phyloP scores from a whole-genome alignment of 2,113 vertebrate species.

The Scomber scombrus region DNA sequence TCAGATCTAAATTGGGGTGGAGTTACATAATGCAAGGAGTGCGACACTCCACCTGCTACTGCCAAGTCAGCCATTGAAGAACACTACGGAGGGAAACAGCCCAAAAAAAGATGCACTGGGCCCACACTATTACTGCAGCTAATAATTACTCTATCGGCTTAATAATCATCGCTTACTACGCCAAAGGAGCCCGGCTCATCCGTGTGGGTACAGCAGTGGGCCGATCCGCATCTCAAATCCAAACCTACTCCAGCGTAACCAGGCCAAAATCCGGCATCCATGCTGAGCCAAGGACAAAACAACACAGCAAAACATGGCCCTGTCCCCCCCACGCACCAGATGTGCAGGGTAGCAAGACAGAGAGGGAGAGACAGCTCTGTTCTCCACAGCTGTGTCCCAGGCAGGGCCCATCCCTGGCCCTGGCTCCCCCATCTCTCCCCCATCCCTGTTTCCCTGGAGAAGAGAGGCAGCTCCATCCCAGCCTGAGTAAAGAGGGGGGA shows the following conservation, averaged over 20 bases:
- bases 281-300: constrained; percentile 61
- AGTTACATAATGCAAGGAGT: constrained; percentile 79
- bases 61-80: constrained; percentile 51
- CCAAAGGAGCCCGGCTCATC: constrained; percentile 51
- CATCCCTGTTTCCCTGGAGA: constrained; percentile 46
- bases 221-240: constrained; percentile 50
- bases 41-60: constrained; percentile 76
- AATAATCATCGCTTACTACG: constrained; percentile 52
- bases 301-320: constrained; percentile 51
- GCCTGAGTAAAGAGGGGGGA: constrained; percentile 12
- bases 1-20: constrained; percentile 81
- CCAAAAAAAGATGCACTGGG: constrained; percentile 19
- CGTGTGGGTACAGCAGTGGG: constrained; percentile 53
- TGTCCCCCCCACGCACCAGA: constrained; percentile 56
- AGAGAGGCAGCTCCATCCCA: constrained; percentile 46
- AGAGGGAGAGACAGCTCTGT: constrained; percentile 49
- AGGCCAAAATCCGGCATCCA: constrained; percentile 57
- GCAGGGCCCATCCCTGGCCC: constrained; percentile 33
- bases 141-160: constrained; percentile 66
- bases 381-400: constrained; percentile 68
- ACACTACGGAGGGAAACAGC: constrained; percentile 32
- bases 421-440: background rate
- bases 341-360: constrained; percentile 58
- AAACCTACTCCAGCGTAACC: constrained; percentile 45
- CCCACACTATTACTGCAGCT: constrained; percentile 53